Percentiles rank a stretch among this genome's conserved stretches.
Evolutionary conservation across 2,113 vertebrate species (phyloP).

Genomic region (Eupsittula cactorum): DNA sequence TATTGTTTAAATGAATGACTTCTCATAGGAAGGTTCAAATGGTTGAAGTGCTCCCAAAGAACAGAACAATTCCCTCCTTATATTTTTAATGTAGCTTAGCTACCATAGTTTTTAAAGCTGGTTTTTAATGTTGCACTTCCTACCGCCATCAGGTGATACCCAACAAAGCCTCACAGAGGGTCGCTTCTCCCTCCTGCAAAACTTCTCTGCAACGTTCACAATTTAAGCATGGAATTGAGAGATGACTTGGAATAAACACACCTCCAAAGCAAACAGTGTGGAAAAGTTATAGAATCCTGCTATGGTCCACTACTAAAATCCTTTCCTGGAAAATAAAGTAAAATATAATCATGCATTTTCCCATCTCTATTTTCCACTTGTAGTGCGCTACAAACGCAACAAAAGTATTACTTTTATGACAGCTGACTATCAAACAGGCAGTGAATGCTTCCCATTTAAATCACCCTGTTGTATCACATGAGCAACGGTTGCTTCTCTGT

Average conservation of each 20-base stretch:
- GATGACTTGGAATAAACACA: not conserved
- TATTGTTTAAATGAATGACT: constrained; percentile 27
- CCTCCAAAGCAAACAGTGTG: not conserved
- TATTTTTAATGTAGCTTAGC: not conserved
- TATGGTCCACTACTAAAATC: not conserved
- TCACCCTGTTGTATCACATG: not conserved
- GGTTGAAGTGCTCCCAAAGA: not conserved
- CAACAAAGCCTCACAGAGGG: not conserved
- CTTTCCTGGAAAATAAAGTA: not conserved
- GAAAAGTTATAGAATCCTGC: not conserved
- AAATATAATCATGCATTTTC: not conserved
- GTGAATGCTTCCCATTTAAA: constrained; percentile 14
- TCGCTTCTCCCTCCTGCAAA: not conserved
- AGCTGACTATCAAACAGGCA: constrained; percentile 14
- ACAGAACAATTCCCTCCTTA: not conserved
- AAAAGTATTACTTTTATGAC: constrained; percentile 36
- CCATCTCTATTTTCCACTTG: not conserved
- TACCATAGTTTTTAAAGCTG: not conserved
- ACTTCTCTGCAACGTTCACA: not conserved
- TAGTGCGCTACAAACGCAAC: not conserved
- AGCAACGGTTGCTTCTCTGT: not conserved
- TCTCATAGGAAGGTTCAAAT: not conserved
- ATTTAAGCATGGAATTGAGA: not conserved
- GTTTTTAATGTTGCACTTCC: not conserved
- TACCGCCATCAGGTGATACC: not conserved